Percentiles rank a stretch among this genome's conserved stretches.
Conservation (phyloP, 2,797 vertebrate genomes). For the Chloroceryle amazona region DNA sequence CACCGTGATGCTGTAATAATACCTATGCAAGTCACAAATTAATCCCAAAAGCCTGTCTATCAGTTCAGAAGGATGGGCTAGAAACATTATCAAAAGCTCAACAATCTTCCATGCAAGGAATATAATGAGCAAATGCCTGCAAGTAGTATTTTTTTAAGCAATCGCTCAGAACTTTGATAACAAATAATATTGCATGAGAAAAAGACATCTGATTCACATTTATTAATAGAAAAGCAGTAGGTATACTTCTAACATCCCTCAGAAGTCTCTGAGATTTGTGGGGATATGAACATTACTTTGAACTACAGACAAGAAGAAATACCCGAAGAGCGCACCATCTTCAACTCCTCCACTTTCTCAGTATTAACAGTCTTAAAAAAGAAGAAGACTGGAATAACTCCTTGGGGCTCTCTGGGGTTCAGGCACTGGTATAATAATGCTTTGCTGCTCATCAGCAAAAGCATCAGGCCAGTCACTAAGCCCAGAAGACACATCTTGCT, state of each 20-base stretch:
- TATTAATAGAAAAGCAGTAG: background rate
- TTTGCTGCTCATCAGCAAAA: background rate
- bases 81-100: conserved; percentile 21
- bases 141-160: background rate
- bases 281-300: background rate
- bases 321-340: background rate
- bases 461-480: background rate
- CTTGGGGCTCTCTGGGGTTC: background rate
- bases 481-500: rapidly evolving
- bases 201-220: background rate
- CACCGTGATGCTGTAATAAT: conserved; percentile 21
- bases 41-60: conserved; percentile 14
- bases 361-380: background rate
- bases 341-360: background rate
- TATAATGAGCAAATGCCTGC: background rate
- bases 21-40: conserved; percentile 51
- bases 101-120: background rate
- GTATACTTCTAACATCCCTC: background rate
- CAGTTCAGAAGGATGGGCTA: conserved; percentile 21
- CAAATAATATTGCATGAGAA: background rate
- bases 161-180: background rate
- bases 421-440: background rate
- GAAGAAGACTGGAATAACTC: background rate
- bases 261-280: background rate
- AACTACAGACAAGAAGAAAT: background rate